Percentiles rank a stretch among this genome's conserved stretches.
Conservation (phyloP, 2,888 invertebrate species). For the Aphodius granarius region DNA sequence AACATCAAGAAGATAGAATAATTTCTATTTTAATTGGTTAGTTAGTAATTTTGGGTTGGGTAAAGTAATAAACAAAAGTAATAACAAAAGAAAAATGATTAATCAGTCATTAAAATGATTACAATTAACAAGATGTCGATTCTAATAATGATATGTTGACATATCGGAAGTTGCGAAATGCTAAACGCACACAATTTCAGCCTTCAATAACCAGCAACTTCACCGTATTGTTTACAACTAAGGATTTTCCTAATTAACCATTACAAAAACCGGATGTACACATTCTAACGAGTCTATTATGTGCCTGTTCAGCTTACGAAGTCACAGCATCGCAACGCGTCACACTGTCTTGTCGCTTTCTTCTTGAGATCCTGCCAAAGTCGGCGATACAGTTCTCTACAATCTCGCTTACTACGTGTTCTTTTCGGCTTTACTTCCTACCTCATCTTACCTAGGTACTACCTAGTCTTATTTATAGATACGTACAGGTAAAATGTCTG, state of each 20-base stretch:
- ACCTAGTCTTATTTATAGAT: too few species aligned
- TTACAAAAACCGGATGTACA: background rate
- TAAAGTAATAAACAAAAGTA: too few species aligned
- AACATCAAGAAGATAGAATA: too few species aligned
- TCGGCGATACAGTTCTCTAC: background rate
- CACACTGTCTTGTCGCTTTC: background rate
- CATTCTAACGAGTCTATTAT: background rate
- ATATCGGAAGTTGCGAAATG: background rate
- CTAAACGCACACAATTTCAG: too few species aligned
- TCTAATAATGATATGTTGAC: background rate
- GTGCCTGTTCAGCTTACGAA: background rate
- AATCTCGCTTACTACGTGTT: background rate
- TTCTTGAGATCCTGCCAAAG: background rate
- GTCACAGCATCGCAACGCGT: background rate
- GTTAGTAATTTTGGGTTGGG: too few species aligned
- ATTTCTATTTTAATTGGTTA: too few species aligned
- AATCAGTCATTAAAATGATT: too few species aligned
- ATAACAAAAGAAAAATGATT: too few species aligned
- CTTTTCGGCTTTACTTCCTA: too few species aligned
- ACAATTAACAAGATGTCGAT: background rate
- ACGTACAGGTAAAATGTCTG: too few species aligned
- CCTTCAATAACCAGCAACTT: too few species aligned
- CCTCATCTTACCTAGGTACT: background rate
- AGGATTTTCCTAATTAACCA: background rate
- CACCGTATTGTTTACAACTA: background rate